Evolutionary conservation across 2,888 invertebrate genomes (phyloP), one percentile per base, ranked within the genome.

Genomic region (Andrena marginata): DNA sequence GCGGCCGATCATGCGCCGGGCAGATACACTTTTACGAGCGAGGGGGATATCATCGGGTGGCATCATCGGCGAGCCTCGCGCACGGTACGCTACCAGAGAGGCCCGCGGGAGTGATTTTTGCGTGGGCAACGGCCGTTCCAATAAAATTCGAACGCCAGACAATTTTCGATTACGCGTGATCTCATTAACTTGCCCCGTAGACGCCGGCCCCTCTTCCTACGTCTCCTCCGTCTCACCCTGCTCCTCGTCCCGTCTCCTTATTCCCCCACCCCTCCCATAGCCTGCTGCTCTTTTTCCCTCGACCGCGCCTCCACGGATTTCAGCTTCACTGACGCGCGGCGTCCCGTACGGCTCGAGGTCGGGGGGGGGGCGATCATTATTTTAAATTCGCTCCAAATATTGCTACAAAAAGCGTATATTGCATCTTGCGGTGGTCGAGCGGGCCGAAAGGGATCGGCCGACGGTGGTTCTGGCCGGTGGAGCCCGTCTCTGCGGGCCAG

Each of bases 121-220:
- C 88, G 83, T 80, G 86, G 88, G 85, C 87, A 79, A 84, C 82
- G 82, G 86, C 76, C 84, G 86, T 86, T 85, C 91, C 93, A 92
- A 93, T 93, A 92, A 93, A 93, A 93, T 92, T 90, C 90, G 89
- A 88, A 90, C 91, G 92, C 85, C 91, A 90, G 89, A 92, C 93
- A 93, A 93, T 93, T 93, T 93, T 93, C 92, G 93, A 92, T 92
- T 93, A 93, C 92, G 93, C 93, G 93, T 93, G 93, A 93, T 93
- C 93, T 93, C 93, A 93, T 93, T 93, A 93, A 93, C 92, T 92
- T 87, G 87, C 84, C 89, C 73, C 88, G 89, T 86, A 87, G 86
- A 87, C 85, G 71, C 73, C 77, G 48, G 62, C 65, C 77, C 78
- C 74, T 42, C 48, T 64, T 78, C 84, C 77, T 76, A 31, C 56